Evolutionary conservation across 2,797 vertebrate species (phyloP).

Genomic region (Gallinago nigripennis): DNA sequence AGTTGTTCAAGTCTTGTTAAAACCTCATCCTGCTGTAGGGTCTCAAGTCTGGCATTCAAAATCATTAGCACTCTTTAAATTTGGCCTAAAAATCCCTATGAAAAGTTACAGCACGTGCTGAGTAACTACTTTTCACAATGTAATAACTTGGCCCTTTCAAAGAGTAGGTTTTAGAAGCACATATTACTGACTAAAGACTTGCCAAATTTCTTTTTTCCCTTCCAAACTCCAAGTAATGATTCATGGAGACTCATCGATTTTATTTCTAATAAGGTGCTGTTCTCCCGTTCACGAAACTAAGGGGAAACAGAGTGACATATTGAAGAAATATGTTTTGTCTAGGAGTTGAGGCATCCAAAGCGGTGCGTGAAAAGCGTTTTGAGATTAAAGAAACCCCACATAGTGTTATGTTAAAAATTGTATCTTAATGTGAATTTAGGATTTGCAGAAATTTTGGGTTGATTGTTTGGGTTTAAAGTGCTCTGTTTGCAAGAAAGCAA

Average conservation of each 20-base stretch:
- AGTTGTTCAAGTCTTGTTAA: slow-evolving; percentile 44
- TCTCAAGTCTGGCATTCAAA: slow-evolving; percentile 53
- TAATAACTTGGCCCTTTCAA: slow-evolving; percentile 55
- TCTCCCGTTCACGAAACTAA: background rate
- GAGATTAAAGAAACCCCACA: background rate
- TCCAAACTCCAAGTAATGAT: slow-evolving; percentile 24
- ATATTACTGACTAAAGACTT: slow-evolving; percentile 31
- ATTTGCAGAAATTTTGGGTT: background rate
- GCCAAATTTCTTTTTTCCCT: slow-evolving; percentile 57
- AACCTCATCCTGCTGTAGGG: slow-evolving; percentile 48
- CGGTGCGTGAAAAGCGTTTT: background rate
- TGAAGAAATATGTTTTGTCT: slow-evolving; percentile 40
- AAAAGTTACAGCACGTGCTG: slow-evolving; percentile 61
- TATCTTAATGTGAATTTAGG: background rate
- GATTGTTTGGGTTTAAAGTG: background rate
- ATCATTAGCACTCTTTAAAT: slow-evolving; percentile 66
- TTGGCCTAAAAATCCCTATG: slow-evolving; percentile 51
- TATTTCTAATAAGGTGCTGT: slow-evolving; percentile 41
- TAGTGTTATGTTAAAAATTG: background rate
- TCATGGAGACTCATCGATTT: slow-evolving; percentile 47
- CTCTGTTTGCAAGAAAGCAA: background rate
- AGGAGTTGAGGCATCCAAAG: background rate
- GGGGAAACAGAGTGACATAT: background rate
- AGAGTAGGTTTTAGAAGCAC: slow-evolving; percentile 41
- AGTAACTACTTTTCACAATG: slow-evolving; percentile 61